Evolutionary conservation across 2,888 invertebrate species (phyloP).

Genomic region (Bombylius major): DNA sequence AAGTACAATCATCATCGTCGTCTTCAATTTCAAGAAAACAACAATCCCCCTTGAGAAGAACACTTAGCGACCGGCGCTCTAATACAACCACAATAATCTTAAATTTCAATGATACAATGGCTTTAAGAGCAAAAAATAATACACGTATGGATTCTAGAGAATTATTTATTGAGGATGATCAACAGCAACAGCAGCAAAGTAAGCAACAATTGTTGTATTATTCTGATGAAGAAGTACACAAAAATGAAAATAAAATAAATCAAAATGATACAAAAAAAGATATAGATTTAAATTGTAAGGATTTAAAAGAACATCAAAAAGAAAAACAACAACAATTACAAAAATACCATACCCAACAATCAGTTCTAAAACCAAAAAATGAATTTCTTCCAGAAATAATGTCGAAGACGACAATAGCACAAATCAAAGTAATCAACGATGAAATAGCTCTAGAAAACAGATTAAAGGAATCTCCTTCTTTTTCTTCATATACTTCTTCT

Average conservation of each 20-base stretch:
- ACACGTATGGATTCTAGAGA: constrained; percentile 49
- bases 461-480: background rate
- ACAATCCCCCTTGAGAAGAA: constrained; percentile 24
- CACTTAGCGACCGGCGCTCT: constrained; percentile 36
- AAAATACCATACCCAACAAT: background rate
- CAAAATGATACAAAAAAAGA: too few species aligned
- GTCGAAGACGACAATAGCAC: background rate
- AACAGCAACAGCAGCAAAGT: constrained; percentile 1
- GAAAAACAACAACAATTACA: background rate
- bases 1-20: too few species aligned
- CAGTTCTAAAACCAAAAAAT: background rate
- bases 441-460: background rate
- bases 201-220: background rate
- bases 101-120: constrained; percentile 64
- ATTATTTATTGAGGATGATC: constrained; percentile 36
- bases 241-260: too few species aligned
- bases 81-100: constrained; percentile 33
- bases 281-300: too few species aligned
- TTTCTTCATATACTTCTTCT: too few species aligned
- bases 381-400: background rate
- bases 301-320: background rate
- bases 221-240: too few species aligned
- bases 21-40: background rate
- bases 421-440: background rate
- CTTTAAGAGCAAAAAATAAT: constrained; percentile 52